Conservation (phyloP, 2,888 invertebrate genomes). For the Nomada ferruginata region DNA sequence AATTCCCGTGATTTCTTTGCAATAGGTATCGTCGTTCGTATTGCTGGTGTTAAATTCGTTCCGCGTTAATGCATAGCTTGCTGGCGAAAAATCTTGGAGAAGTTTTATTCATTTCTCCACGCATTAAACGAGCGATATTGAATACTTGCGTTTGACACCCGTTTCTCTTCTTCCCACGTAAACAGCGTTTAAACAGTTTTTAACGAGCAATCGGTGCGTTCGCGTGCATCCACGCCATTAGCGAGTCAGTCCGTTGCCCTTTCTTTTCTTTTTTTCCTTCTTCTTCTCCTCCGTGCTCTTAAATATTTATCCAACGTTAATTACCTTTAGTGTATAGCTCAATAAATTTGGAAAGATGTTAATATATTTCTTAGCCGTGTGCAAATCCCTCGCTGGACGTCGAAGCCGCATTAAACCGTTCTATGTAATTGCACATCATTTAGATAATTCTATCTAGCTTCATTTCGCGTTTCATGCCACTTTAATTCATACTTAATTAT, state of each 20-base stretch:
- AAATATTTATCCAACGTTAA: constrained; percentile 33
- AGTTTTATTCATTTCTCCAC: not conserved
- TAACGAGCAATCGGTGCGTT: constrained; percentile 37
- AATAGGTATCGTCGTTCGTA: too few species aligned
- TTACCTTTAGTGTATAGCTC: constrained; percentile 21
- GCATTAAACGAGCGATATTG: not conserved
- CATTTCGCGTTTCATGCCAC: constrained; percentile 9
- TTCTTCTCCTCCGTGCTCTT: not conserved
- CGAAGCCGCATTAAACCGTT: not conserved
- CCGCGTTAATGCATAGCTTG: not conserved
- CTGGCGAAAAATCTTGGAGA: not conserved
- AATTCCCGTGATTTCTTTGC: not conserved
- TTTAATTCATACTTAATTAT: constrained; percentile 37
- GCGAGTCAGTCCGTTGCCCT: not conserved
- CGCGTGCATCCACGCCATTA: constrained; percentile 35
- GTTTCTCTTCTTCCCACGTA: constrained; percentile 3
- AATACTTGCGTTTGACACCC: not conserved
- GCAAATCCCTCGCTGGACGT: not conserved
- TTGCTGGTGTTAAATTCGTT: too few species aligned
- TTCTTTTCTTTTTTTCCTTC: not conserved
- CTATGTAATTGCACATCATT: constrained; percentile 33
- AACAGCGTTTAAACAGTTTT: constrained; percentile 48
- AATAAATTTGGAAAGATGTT: constrained; percentile 30
- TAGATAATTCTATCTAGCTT: not conserved
- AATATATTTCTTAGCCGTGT: not conserved